Evolutionary conservation across 2,797 vertebrate species (phyloP), one percentile per base, ranked within the genome.

Genomic region (Holocentrus rufus): DNA sequence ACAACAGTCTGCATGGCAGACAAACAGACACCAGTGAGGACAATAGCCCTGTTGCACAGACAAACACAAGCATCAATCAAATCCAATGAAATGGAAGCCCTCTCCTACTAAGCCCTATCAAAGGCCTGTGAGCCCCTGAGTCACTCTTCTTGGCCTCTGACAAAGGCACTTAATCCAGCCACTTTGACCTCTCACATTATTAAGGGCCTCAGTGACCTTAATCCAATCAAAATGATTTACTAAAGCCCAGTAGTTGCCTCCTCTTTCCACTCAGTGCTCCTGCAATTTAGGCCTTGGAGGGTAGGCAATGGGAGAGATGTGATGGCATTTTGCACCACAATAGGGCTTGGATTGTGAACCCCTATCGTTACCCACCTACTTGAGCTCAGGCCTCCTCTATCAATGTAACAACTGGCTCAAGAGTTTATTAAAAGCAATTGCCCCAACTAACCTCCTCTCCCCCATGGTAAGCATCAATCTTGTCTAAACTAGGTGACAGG

Each of bases 191-290:
- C 94, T 97, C 95, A 96, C 95, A 96, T 94, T 96, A 96, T 97
- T 96, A 95, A 95, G 93, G 94, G 93, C 95, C 88, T 86, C 93
- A 85, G 93, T 96, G 95, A 96, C 95, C 96, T 95, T 97, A 98
- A 98, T 98, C 96, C 96, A 98, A 97, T 98, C 96, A 96, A 95
- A 96, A 96, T 97, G 95, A 98, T 97, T 96, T 96, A 95, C 93
- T 95, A 88, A 94, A 96, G 94, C 88, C 53, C 83, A 91, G 90
- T 93, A 90, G 94, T 92, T 67, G 72, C 91, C 92, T 93, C 92
- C 88, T 90, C 92, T 92, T 90, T 87, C 89, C 89, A 88, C 87
- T 91, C 77, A 79, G 78, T 85, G 82, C 80, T 87, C 85, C 87
- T 87, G 85, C 89, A 91, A 93, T 92, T 91, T 92, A 93, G 91